Percentiles rank a stretch among this genome's conserved stretches.
These are phyloP conservation scores for Acyrthosiphon pisum DNA, from an alignment of 1,140 invertebrate genomes.

Conservation along the genomic window DNA sequence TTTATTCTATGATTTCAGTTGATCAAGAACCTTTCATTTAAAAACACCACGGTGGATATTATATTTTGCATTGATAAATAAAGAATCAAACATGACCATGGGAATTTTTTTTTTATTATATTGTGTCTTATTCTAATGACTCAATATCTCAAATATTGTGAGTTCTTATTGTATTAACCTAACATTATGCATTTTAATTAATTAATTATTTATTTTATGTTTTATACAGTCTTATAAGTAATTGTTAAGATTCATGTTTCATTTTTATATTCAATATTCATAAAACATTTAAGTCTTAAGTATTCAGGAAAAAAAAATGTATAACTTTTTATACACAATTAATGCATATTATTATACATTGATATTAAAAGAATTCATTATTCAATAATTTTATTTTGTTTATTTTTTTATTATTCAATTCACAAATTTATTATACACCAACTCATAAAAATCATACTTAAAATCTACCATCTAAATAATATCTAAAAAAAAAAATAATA, in stretches of 20 bases:
- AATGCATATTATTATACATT: not conserved
- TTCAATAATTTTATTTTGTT: not conserved
- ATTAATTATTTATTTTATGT: not conserved
- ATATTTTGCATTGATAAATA: conserved; percentile 1
- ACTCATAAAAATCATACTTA: conserved; percentile 34
- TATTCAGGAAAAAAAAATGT: not conserved
- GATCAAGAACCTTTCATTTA: not conserved
- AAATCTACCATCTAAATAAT: conserved; percentile 43
- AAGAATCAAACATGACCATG: not conserved
- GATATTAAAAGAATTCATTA: not conserved
- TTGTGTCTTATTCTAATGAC: not conserved
- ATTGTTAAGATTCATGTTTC: not conserved
- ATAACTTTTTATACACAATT: not conserved
- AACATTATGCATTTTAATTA: not conserved
- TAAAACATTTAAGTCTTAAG: not conserved
- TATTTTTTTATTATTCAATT: conserved; percentile 46
- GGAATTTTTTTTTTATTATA: not conserved
- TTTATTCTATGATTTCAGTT: conserved; percentile 34
- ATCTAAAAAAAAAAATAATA: conserved; percentile 25
- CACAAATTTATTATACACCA: conserved; percentile 55
- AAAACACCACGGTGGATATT: conserved; percentile 35
- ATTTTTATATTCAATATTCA: not conserved
- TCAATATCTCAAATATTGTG: not conserved
- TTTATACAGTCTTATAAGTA: not conserved
- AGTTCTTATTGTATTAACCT: not conserved